Evolutionary conservation across 2,113 vertebrate species (phyloP).

Genomic region (Daubentonia madagascariensis): DNA sequence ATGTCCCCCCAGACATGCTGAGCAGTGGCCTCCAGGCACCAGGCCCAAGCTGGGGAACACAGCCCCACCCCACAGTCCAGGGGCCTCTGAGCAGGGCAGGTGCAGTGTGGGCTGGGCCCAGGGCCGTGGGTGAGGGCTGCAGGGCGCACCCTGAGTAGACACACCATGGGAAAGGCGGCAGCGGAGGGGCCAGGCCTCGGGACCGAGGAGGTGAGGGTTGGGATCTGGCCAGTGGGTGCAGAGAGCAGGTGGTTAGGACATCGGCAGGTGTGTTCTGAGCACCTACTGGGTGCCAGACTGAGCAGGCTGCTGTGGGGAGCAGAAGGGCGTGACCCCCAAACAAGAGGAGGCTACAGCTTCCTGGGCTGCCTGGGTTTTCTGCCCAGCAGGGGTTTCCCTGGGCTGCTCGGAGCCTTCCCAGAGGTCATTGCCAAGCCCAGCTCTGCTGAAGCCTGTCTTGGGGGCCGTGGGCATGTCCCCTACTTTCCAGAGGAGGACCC

Average conservation of each 20-base stretch:
- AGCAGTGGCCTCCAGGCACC: not conserved
- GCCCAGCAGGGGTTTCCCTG: not conserved
- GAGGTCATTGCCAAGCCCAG: not conserved
- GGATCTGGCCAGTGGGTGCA: not conserved
- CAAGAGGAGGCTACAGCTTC: not conserved
- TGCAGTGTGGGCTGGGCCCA: not conserved
- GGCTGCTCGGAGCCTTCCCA: not conserved
- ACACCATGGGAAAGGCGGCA: not conserved
- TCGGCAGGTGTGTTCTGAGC: not conserved
- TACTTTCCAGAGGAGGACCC: not conserved
- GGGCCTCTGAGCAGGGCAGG: not conserved
- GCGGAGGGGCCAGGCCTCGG: too few species aligned
- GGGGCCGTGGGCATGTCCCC: not conserved
- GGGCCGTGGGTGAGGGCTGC: not conserved
- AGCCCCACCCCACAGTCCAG: too few species aligned
- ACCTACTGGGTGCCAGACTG: not conserved
- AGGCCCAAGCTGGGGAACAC: not conserved
- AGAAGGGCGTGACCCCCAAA: not conserved
- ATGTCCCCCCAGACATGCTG: not conserved
- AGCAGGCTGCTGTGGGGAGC: not conserved
- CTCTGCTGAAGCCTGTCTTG: not conserved
- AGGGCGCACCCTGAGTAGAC: not conserved
- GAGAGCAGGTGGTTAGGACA: not conserved
- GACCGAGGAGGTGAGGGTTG: not conserved
- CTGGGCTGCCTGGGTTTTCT: not conserved